Percentiles rank a stretch among this genome's conserved stretches.
Conservation (phyloP, 2,888 invertebrate genomes). For the Coenonympha glycerion region DNA sequence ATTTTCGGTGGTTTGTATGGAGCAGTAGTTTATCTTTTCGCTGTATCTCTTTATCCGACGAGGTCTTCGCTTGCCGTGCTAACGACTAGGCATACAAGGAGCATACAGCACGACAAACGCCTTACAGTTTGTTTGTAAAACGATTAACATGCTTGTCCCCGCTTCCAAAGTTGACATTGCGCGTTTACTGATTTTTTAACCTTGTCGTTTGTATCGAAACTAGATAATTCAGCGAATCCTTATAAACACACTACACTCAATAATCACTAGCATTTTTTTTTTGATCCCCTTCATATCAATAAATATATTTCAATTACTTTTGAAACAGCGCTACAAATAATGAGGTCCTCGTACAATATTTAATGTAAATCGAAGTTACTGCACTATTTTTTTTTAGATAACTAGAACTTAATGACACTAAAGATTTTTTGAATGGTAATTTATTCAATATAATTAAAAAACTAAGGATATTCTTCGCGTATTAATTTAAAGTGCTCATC, state of each 20-base stretch:
- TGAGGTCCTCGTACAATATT: too few relatives aligned
- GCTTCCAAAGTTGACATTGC: conserved; percentile 68
- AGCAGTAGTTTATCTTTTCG: conserved; percentile 40
- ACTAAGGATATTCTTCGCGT: not conserved
- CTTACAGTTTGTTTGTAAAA: conserved; percentile 62
- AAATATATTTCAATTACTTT: not conserved
- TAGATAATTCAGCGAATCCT: conserved; percentile 38
- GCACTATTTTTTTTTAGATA: too few relatives aligned
- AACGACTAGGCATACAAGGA: conserved; percentile 55
- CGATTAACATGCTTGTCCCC: conserved; percentile 66
- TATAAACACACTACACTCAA: conserved; percentile 11
- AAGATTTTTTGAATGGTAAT: too few relatives aligned
- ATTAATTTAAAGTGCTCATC: not conserved
- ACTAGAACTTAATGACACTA: too few relatives aligned
- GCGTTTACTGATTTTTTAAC: conserved; percentile 66
- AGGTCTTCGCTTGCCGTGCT: conserved; percentile 54
- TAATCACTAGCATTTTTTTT: not conserved
- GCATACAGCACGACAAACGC: conserved; percentile 48
- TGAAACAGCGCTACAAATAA: not conserved
- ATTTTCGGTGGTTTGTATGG: conserved; percentile 43
- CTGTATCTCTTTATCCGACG: conserved; percentile 49
- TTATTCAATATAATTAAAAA: not conserved
- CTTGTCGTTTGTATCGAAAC: conserved; percentile 52
- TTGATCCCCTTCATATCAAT: not conserved
- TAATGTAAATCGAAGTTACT: too few relatives aligned